Evolutionary conservation across 2,113 vertebrate species (phyloP), one percentile per base, ranked within the genome.

Genomic region (Coreoperca whiteheadi): DNA sequence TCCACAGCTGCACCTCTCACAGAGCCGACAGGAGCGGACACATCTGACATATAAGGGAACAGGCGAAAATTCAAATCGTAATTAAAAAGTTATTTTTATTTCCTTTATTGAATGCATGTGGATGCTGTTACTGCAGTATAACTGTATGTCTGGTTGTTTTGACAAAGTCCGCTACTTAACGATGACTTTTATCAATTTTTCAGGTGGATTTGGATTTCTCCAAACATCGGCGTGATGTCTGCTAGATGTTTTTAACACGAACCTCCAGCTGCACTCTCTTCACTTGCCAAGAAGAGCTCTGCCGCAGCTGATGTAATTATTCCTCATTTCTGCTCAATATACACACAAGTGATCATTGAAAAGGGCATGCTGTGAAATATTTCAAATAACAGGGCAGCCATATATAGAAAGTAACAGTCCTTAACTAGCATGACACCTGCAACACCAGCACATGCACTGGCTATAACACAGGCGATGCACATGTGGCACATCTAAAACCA

Each of bases 1-100:
- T 94, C 93, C 61, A 83, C 56, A 16, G 81, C 53, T 15, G 69
- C 59, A 2, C 37, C 70, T 64, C 91, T 90, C 61, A 87, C 77
- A 11, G 88, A 60, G 46, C 46, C 43, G 10, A 75, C 74, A 11
- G 89, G 82, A 46, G 76, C 28, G 0, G 37, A 56, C 37, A 82
- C 79, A 15, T 90, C 94, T 93, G 87, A 18, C 64, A 68, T 3
- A 23, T 9, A 25, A 32, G 60, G 60, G 8, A 73, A 25, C 11
- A 50, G 10, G 28, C 2, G 4, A 46, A 28, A 69, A 53, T 39
- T 34, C 0, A 63, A 37, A 56, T 70, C 30, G 9, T 54, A 70
- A 48, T 57, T 2, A 6, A 6, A 65, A 43, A 46, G 16, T 11
- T 12, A n/a, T 34, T 43, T 64, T 16, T 20, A 51, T 25, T n/a